Conservation (phyloP, 2,888 invertebrate species). For the Phymatocera aterrima region DNA sequence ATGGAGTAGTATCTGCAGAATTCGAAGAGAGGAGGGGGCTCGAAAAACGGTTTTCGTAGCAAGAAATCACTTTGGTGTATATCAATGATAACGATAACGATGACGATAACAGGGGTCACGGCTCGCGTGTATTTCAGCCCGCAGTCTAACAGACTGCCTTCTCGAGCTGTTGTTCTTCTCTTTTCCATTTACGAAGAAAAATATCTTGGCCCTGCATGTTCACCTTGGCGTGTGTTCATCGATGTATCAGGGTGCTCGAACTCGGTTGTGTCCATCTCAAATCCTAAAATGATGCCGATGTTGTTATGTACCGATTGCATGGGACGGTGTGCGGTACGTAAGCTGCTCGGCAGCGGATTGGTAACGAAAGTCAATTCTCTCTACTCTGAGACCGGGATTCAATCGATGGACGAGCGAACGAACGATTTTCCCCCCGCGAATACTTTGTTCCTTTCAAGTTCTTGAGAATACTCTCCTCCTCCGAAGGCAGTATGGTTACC, state of each 20-base stretch:
- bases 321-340: not conserved
- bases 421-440: not conserved
- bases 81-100: not conserved
- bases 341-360: slow-evolving; percentile 46
- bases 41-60: slow-evolving; percentile 14
- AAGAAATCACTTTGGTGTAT: slow-evolving; percentile 8
- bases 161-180: no score
- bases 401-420: slow-evolving; percentile 7
- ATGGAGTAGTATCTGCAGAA: slow-evolving; percentile 13
- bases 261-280: no score
- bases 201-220: slow-evolving; percentile 10
- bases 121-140: slow-evolving; percentile 6
- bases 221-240: not conserved
- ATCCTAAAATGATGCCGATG: slow-evolving; percentile 54
- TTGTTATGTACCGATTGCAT: no score
- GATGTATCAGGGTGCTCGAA: slow-evolving; percentile 3
- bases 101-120: not conserved
- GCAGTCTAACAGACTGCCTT: slow-evolving; percentile 31
- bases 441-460: slow-evolving; percentile 11
- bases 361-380: slow-evolving; percentile 49
- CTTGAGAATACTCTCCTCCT: not conserved
- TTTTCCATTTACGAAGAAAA: not conserved
- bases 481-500: not conserved
- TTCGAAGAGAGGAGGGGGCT: no score
- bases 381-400: slow-evolving; percentile 8